Conservation (phyloP, 2,888 invertebrate species). For the Hirtodrosophila duncani region DNA sequence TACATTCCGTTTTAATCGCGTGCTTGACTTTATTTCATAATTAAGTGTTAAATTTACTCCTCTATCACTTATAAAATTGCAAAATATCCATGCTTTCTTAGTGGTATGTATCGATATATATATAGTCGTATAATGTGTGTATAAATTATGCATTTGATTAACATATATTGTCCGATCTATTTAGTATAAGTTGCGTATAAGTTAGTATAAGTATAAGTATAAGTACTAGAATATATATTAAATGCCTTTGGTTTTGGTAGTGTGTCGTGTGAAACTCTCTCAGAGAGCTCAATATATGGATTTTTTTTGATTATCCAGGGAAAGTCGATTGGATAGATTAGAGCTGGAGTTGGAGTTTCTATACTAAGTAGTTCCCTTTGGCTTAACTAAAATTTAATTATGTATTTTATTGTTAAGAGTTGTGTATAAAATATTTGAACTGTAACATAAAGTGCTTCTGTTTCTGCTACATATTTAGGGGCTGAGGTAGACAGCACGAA, state of each 20-base stretch:
- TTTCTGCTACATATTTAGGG: constrained; percentile 22
- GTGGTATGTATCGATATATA: constrained; percentile 15
- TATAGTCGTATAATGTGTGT: constrained; percentile 14
- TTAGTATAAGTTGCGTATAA: constrained; percentile 38
- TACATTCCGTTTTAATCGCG: too few relatives aligned
- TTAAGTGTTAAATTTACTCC: constrained; percentile 39
- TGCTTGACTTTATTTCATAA: background rate
- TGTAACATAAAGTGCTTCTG: constrained; percentile 67
- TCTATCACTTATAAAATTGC: constrained; percentile 71
- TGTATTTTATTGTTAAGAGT: constrained; percentile 3
- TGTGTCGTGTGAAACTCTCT: constrained; percentile 41
- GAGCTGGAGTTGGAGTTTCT: constrained; percentile 4
- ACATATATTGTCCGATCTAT: constrained; percentile 74
- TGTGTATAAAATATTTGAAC: constrained; percentile 52
- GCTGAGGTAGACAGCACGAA: constrained; percentile 64
- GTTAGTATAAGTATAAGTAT: too few relatives aligned
- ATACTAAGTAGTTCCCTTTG: constrained; percentile 26
- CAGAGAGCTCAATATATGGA: constrained; percentile 31
- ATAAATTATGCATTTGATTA: constrained; percentile 63
- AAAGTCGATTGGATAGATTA: too few relatives aligned
- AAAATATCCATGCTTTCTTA: constrained; percentile 56
- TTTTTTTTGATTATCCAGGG: too few relatives aligned
- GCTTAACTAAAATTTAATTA: constrained; percentile 47
- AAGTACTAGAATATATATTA: constrained; percentile 31
- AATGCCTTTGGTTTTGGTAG: constrained; percentile 61